Base-by-base conservation (phyloP, 2,797 vertebrate species). In the Lagodon rhomboides region DNA sequence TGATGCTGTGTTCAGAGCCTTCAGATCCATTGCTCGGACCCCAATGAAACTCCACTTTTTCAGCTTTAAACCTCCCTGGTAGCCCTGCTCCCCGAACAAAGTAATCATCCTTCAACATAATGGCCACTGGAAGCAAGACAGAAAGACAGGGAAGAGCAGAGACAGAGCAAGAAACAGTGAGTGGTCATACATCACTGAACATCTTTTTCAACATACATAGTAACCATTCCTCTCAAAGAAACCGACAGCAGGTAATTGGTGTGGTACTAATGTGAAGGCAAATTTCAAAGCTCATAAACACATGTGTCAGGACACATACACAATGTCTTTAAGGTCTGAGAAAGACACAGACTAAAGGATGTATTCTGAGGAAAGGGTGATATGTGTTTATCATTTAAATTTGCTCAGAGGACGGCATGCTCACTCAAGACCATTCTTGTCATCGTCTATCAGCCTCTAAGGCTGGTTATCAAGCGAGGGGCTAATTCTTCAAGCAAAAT, bases 31-130 rank as follows among this genome's bases (percentile, higher is more conserved):
- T 98, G 93, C 95, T 98, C 44, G 98, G 97, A 71, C 98, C 98
- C 98, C 98, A 99, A 85, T 99, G 98, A 91, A 99, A 99, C 87
- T 99, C 97, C 77, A 99, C 97, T 94, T 98, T 99, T 89, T 98
- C 98, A 0, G 97, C 98, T 87, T 98, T 98, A 93, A 99, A 98
- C 88, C 97, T 96, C 58, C 97, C 97, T 0, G 98, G 97, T 56
- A 99, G 91, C 22, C 97, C 98, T 0, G 97, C 98, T 23, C 98
- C 98, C 0, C 96, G 96, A 88, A 99, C 95, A 86, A 98, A 99
- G 93, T 98, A 99, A 87, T 99, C 97, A 17, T 98, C 97, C 91
- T 98, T 98, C 91, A 99, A 93, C 79, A 98, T 96, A 80, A 99
- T 97, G 84, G 97, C 97, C 89, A 99, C 98, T 99, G 95, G 70